Evolutionary conservation across 2,888 invertebrate genomes (phyloP), one percentile per base, ranked within the genome.

Genomic region (Acrocyrtus sp.): DNA sequence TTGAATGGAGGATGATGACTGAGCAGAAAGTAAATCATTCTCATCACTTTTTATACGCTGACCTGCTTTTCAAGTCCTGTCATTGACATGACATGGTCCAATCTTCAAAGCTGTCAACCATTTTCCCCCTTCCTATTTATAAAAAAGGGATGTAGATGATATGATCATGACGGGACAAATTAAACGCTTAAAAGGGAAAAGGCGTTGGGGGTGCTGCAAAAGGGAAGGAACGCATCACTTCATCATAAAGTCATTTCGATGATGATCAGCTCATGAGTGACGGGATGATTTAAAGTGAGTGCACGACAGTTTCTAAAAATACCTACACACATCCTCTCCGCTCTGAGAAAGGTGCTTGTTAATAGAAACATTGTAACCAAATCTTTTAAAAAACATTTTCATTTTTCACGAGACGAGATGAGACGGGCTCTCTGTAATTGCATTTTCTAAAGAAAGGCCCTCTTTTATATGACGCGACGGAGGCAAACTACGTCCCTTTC

Each of bases 401-500:
- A n/a, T n/a, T n/a, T n/a, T n/a, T n/a, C n/a, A n/a, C n/a, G n/a
- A n/a, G n/a, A n/a, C n/a, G n/a, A n/a, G n/a, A n/a, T n/a, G n/a
- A n/a, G n/a, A n/a, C n/a, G n/a, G n/a, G n/a, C n/a, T n/a, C n/a
- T n/a, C n/a, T n/a, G n/a, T n/a, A n/a, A n/a, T n/a, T n/a, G n/a
- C n/a, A n/a, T n/a, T n/a, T n/a, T n/a, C n/a, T n/a, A n/a, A n/a
- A n/a, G n/a, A n/a, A n/a, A n/a, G n/a, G n/a, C n/a, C n/a, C n/a
- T n/a, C n/a, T n/a, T n/a, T n/a, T n/a, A n/a, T n/a, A n/a, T n/a
- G n/a, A n/a, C n/a, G n/a, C n/a, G n/a, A n/a, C n/a, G n/a, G n/a
- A n/a, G n/a, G n/a, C n/a, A n/a, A n/a, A n/a, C n/a, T 50, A 63
- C 70, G 57, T 70, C 63, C 70, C 70, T 70, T 70, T 70, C 63